These are phyloP conservation scores for Oncorhynchus clarkii DNA, from an alignment of 2,113 vertebrate genomes.

Conservation along the genomic window DNA sequence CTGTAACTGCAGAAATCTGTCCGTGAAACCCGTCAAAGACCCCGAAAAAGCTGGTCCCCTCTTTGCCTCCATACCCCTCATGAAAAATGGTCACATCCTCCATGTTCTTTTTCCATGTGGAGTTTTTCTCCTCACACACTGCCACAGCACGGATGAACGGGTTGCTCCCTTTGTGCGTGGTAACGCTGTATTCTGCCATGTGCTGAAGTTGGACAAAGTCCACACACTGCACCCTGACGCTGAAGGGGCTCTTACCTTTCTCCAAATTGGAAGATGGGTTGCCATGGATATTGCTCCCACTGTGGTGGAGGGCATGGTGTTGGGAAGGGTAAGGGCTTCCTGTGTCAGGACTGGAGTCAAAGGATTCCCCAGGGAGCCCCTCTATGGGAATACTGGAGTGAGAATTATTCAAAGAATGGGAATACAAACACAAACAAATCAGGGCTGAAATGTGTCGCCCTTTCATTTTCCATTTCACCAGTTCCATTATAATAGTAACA, in stretches of 20 bases:
- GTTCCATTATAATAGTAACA: not conserved
- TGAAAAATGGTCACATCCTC: conserved; percentile 57
- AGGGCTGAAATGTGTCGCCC: not conserved
- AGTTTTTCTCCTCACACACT: conserved; percentile 64
- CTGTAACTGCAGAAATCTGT: conserved; percentile 46
- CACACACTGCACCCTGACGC: not conserved
- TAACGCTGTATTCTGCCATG: conserved; percentile 4
- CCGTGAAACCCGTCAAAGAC: conserved; percentile 62
- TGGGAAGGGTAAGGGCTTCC: not conserved
- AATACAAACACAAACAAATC: not conserved
- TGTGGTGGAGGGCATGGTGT: not conserved
- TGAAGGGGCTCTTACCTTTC: not conserved
- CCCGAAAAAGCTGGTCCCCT: conserved; percentile 65
- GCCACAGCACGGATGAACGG: conserved; percentile 57
- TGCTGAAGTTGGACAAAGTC: not conserved
- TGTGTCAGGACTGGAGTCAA: not conserved
- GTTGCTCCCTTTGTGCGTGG: conserved; percentile 27
- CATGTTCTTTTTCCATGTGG: conserved; percentile 52
- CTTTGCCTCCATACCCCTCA: conserved; percentile 59
- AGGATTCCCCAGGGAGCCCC: not conserved
- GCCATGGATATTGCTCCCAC: not conserved
- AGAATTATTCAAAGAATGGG: not conserved
- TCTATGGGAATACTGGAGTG: not conserved
- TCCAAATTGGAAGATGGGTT: not conserved
- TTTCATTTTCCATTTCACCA: not conserved